A percentile compares a stretch with the other conserved stretches of the same genome.
phyloP scores from a whole-genome alignment of 2,113 vertebrate species.

The Hyaena hyaena region DNA sequence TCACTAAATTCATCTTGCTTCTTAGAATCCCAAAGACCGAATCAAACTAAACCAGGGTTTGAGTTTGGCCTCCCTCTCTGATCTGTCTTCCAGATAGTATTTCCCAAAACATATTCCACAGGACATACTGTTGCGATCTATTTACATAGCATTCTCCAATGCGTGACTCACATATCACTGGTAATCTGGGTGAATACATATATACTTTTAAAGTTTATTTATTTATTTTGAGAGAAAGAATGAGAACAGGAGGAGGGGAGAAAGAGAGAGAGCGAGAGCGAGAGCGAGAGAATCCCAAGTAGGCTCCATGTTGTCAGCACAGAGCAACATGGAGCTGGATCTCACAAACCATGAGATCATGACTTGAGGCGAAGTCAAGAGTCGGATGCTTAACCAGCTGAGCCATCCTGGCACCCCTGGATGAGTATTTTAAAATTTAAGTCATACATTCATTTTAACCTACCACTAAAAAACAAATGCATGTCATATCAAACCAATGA shows the following conservation, averaged over 20 bases:
- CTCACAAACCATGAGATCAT: too few species aligned
- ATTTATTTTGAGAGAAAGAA: too few species aligned
- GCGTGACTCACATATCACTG: background rate
- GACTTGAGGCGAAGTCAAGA: too few species aligned
- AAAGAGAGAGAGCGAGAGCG: too few species aligned
- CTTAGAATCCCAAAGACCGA: background rate
- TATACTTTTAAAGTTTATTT: too few species aligned
- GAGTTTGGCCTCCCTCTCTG: background rate
- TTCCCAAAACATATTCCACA: background rate
- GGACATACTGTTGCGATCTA: fast-evolving
- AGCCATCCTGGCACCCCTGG: background rate
- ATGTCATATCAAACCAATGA: background rate
- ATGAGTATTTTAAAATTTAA: background rate
- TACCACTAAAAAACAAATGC: background rate
- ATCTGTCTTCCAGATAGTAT: background rate
- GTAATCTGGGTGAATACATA: background rate
- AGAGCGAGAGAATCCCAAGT: too few species aligned
- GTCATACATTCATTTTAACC: background rate
- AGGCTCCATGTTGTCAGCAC: too few species aligned
- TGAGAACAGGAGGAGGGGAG: too few species aligned
- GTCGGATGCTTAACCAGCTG: too few species aligned
- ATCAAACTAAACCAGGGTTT: background rate
- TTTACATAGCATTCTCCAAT: background rate
- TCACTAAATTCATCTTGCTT: background rate
- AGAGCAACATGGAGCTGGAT: too few species aligned